Percentiles rank a stretch among this genome's conserved stretches.
Conservation (phyloP, 2,797 vertebrate species). For the Eleutherodactylus coqui region DNA sequence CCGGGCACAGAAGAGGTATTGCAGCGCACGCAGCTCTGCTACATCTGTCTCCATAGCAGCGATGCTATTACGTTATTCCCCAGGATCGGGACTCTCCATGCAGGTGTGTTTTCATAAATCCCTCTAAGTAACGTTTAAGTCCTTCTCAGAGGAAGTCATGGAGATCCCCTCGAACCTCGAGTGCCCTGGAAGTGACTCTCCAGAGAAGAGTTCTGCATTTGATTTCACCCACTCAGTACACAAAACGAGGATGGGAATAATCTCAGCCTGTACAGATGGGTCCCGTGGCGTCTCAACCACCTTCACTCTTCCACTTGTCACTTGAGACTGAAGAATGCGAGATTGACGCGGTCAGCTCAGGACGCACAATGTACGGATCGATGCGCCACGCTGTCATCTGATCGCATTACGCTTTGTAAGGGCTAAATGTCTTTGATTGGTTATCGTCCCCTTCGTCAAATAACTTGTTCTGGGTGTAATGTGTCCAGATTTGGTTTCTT, state of each 20-base stretch:
- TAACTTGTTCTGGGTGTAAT: background rate
- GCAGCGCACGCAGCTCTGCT: background rate
- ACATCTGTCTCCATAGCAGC: background rate
- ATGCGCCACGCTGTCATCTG: background rate
- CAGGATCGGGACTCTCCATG: background rate
- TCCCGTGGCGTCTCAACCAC: background rate
- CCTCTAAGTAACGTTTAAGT: constrained; percentile 39
- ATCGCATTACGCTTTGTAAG: background rate
- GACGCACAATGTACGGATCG: background rate
- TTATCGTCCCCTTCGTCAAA: background rate
- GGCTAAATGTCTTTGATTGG: constrained; percentile 1
- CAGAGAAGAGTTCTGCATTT: constrained; percentile 18
- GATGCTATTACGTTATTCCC: background rate
- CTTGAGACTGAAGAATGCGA: background rate
- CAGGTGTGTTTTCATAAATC: constrained; percentile 23
- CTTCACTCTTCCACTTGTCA: background rate
- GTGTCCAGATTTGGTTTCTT: background rate
- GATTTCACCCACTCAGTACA: constrained; percentile 43
- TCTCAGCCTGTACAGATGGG: background rate
- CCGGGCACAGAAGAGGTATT: background rate
- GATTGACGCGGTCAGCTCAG: background rate
- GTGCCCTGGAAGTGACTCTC: constrained; percentile 42
- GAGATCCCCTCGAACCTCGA: constrained; percentile 27
- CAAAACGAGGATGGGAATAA: background rate
- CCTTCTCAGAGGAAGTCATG: constrained; percentile 43